Evolutionary conservation across 2,888 invertebrate genomes (phyloP).

Genomic region (Mesochorus sp.): DNA sequence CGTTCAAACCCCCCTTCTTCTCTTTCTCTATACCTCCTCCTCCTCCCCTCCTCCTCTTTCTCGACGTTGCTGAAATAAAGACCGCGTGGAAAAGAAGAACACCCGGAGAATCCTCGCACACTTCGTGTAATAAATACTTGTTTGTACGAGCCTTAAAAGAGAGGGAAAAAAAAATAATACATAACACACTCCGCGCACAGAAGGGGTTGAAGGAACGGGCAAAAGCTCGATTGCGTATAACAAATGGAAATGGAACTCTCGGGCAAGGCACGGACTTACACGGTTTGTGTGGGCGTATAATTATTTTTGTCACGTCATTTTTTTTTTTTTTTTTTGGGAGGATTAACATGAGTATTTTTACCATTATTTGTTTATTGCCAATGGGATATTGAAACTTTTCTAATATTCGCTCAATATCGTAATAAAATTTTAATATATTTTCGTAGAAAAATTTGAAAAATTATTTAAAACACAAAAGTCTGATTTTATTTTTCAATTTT

Average conservation of each 20-base stretch:
- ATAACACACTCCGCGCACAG: not conserved
- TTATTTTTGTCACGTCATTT: slow-evolving; percentile 44
- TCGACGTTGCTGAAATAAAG: slow-evolving; percentile 28
- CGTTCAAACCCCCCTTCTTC: not conserved
- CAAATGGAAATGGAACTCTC: slow-evolving; percentile 53
- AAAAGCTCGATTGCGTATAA: slow-evolving; percentile 49
- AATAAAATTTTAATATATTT: not conserved
- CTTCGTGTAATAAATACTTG: slow-evolving; percentile 40
- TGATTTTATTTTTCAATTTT: too few species aligned
- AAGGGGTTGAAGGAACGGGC: slow-evolving; percentile 24
- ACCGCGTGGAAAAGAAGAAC: slow-evolving; percentile 17
- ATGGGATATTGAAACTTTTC: too few species aligned
- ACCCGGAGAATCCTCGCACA: slow-evolving; percentile 27
- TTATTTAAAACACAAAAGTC: too few species aligned
- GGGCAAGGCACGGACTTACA: slow-evolving; percentile 62
- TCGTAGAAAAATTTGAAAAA: too few species aligned
- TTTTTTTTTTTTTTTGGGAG: not conserved
- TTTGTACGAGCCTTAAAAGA: slow-evolving; percentile 26
- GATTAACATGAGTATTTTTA: not conserved
- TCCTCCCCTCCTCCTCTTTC: not conserved
- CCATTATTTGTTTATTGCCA: too few species aligned
- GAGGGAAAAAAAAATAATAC: not conserved
- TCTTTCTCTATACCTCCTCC: not conserved
- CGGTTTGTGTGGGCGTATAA: slow-evolving; percentile 40
- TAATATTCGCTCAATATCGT: too few species aligned